phyloP scores from a whole-genome alignment of 1,140 invertebrate species.

The Potamilus streckersoni region DNA sequence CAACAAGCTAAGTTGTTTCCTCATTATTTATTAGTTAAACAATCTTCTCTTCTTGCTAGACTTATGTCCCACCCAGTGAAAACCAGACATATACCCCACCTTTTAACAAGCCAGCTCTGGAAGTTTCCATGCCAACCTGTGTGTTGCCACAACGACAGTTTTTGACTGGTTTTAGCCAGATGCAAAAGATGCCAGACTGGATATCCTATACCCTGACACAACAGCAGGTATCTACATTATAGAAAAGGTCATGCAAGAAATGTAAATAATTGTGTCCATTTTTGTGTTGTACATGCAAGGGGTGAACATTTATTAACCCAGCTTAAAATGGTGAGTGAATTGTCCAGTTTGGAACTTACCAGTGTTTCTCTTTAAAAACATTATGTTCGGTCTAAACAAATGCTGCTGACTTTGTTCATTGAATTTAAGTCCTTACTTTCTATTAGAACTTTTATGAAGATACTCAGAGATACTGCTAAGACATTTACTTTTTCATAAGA shows the following conservation, averaged over 20 bases:
- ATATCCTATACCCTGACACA: constrained; percentile 35
- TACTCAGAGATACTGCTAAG: too few species aligned
- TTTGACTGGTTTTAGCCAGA: constrained; percentile 31
- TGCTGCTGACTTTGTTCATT: too few species aligned
- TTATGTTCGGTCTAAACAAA: too few species aligned
- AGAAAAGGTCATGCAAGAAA: neutral
- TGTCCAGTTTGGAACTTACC: too few species aligned
- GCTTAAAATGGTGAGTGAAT: too few species aligned
- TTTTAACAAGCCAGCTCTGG: constrained; percentile 1
- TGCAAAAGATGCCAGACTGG: constrained; percentile 46
- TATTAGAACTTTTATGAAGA: too few species aligned
- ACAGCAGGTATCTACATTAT: constrained; percentile 4
- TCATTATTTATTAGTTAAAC: neutral
- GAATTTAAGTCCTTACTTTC: too few species aligned
- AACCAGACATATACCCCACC: neutral
- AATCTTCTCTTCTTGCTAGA: neutral
- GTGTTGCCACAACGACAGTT: constrained; percentile 10
- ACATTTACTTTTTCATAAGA: too few species aligned
- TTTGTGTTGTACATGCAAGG: neutral
- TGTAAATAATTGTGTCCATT: neutral
- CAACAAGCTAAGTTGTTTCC: neutral
- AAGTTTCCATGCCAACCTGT: constrained; percentile 2
- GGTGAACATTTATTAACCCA: too few species aligned
- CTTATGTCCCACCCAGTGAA: too few species aligned
- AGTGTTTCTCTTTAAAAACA: too few species aligned